These are phyloP conservation scores for Caenorhabditis sulstoni DNA, from an alignment of 2,888 invertebrate genomes.

Conservation along the genomic window DNA sequence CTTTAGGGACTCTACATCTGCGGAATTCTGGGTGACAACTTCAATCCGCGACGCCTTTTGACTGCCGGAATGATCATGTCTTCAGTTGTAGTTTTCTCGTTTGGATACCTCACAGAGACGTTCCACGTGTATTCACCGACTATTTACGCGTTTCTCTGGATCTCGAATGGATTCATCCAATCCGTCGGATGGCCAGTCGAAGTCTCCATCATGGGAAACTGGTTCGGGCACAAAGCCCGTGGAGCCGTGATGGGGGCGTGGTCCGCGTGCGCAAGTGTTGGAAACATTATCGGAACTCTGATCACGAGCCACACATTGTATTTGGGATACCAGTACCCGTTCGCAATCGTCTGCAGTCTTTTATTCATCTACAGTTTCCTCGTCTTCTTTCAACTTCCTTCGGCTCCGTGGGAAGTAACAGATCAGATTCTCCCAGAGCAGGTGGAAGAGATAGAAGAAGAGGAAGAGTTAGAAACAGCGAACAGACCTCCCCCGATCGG, in stretches of 20 bases:
- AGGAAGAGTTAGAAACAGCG: slow-evolving; percentile 19
- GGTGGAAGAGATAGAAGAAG: slow-evolving; percentile 44
- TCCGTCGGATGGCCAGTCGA: slow-evolving; percentile 82
- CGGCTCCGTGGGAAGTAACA: slow-evolving; percentile 81
- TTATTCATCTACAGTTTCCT: slow-evolving; percentile 81
- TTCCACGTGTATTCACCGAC: slow-evolving; percentile 80
- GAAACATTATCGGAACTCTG: slow-evolving; percentile 82
- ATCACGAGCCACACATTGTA: slow-evolving; percentile 81
- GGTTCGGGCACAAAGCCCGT: slow-evolving; percentile 82
- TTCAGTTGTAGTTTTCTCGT: slow-evolving; percentile 81
- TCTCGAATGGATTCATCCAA: slow-evolving; percentile 82
- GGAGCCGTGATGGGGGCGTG: slow-evolving; percentile 82
- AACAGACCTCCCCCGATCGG: slow-evolving; percentile 65
- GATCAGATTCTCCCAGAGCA: slow-evolving; percentile 4
- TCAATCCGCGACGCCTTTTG: slow-evolving; percentile 81
- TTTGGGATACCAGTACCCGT: slow-evolving; percentile 82
- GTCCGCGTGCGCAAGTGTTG: slow-evolving; percentile 81
- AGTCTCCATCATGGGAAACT: slow-evolving; percentile 82
- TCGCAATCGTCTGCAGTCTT: slow-evolving; percentile 81
- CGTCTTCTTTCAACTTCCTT: slow-evolving; percentile 81
- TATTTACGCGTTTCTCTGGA: slow-evolving; percentile 81
- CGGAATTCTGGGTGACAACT: slow-evolving; percentile 82
- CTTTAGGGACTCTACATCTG: slow-evolving; percentile 82
- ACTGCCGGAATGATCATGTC: slow-evolving; percentile 81
- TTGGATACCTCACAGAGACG: slow-evolving; percentile 82